Percentiles rank a stretch among this genome's conserved stretches.
Conservation (phyloP, 2,113 vertebrate genomes). For the Baryphthengus martii region DNA sequence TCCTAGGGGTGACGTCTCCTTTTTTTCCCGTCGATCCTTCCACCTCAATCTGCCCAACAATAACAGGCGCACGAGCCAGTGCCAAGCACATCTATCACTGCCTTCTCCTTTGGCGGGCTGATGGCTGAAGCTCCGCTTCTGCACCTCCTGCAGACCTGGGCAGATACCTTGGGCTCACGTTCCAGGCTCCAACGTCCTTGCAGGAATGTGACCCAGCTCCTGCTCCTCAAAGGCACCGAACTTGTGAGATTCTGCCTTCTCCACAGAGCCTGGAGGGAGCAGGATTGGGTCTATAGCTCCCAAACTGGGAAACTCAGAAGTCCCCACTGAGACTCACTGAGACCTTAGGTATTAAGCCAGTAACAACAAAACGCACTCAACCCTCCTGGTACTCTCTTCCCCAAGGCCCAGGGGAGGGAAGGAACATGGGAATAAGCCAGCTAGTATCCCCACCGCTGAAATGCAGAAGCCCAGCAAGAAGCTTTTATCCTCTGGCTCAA, state of each 20-base stretch:
- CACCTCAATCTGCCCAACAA: not conserved
- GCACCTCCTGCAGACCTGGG: not conserved
- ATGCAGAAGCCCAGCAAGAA: not conserved
- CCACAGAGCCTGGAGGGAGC: not conserved
- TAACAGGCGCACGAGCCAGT: not conserved
- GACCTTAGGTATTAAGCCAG: not conserved
- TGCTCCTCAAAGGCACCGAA: not conserved
- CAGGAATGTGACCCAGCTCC: not conserved
- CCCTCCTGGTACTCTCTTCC: not conserved
- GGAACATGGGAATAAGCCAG: not conserved
- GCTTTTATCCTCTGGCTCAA: not conserved
- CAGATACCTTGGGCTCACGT: not conserved
- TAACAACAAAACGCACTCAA: not conserved
- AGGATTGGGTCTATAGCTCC: rapidly evolving
- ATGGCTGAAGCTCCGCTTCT: not conserved
- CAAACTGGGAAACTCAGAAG: not conserved
- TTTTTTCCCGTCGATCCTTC: not conserved
- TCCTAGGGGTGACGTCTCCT: not conserved
- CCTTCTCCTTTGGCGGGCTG: not conserved
- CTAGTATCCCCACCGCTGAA: not conserved
- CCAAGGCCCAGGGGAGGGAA: not conserved
- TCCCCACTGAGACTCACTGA: not conserved
- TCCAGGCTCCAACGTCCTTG: not conserved
- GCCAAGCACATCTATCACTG: not conserved
- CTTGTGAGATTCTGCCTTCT: not conserved